Percentiles rank a stretch among this genome's conserved stretches.
These are phyloP conservation scores for Lonchura striata DNA, from an alignment of 2,113 vertebrate species.

Conservation along the genomic window DNA sequence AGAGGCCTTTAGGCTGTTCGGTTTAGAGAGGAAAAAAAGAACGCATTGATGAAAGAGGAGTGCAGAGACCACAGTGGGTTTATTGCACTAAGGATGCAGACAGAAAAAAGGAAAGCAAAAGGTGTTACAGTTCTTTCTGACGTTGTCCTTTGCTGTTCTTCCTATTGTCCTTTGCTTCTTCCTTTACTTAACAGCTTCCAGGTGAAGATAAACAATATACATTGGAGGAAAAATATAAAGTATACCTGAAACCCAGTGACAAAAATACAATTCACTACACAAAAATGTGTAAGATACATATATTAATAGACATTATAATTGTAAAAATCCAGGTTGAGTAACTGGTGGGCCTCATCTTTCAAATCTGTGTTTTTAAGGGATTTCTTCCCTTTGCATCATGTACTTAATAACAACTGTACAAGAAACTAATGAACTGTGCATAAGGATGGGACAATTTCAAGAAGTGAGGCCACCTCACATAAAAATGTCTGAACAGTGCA, in stretches of 20 bases:
- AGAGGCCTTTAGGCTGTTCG: neutral
- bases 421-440: neutral
- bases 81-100: neutral
- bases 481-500: too few relatives aligned
- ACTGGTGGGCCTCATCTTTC: neutral
- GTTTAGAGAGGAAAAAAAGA: neutral
- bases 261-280: neutral
- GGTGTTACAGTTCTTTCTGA: neutral
- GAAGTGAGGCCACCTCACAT: neutral
- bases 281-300: neutral
- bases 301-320: neutral
- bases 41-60: neutral
- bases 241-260: neutral
- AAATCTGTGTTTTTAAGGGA: neutral
- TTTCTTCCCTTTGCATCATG: neutral
- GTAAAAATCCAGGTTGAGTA: neutral
- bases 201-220: neutral
- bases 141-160: neutral
- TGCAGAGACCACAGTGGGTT: neutral
- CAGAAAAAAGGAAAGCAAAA: neutral
- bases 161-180: neutral
- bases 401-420: neutral
- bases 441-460: accelerated
- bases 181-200: neutral
- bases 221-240: neutral